Conservation (phyloP, 2,888 invertebrate genomes). For the Aphidius colemani region DNA sequence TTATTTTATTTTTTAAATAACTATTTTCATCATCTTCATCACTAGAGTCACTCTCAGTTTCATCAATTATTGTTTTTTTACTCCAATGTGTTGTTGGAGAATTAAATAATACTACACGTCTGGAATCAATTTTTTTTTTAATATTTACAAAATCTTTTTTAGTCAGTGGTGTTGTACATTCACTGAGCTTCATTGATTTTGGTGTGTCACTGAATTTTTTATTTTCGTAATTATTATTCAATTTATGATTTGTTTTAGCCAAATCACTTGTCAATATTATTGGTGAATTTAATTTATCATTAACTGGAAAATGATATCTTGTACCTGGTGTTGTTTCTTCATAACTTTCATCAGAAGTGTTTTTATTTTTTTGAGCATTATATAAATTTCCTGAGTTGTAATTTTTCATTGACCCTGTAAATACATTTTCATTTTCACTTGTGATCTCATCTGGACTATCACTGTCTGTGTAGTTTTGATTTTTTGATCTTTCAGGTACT, state of each 20-base stretch:
- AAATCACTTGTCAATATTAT: not conserved
- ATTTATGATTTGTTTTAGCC: not conserved
- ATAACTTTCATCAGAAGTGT: constrained; percentile 5
- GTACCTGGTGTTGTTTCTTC: not conserved
- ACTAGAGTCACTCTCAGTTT: constrained; percentile 26
- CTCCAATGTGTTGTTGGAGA: constrained; percentile 34
- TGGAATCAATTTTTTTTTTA: constrained; percentile 37
- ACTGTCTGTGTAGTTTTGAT: not conserved
- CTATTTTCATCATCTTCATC: constrained; percentile 7
- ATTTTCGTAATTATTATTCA: not conserved
- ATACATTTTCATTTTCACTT: constrained; percentile 2
- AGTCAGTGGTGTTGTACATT: constrained; percentile 29
- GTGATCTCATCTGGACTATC: not conserved
- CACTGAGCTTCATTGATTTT: constrained; percentile 25
- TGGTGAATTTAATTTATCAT: constrained; percentile 10
- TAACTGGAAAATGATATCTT: constrained; percentile 4
- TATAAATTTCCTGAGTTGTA: not conserved
- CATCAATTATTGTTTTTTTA: constrained; percentile 30
- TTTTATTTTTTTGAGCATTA: constrained; percentile 1
- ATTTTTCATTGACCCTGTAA: constrained; percentile 11
- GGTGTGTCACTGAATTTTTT: constrained; percentile 20
- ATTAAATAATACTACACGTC: constrained; percentile 33
- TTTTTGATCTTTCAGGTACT: not conserved
- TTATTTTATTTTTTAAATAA: constrained; percentile 1
- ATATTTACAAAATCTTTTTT: constrained; percentile 39